Base-by-base conservation (phyloP, 2,888 invertebrate genomes). In the Eupithecia vulgata region DNA sequence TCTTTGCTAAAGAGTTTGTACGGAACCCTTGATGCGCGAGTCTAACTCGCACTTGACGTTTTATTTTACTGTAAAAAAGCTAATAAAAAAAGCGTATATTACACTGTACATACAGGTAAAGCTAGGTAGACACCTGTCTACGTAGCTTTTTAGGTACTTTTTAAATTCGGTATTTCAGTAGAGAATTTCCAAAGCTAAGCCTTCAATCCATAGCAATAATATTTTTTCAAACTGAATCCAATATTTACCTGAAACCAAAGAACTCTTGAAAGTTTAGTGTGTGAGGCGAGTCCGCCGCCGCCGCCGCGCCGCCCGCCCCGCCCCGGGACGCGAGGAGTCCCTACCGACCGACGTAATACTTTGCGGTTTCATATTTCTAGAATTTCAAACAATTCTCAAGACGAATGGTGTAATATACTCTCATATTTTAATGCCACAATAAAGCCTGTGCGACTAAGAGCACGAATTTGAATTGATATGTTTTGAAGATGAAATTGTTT, bases 391-490 rank as follows among this genome's bases (percentile, higher is more conserved):
- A 25, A 64, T 15, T 17, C 62, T 35, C 61, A 34, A 35, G 40
- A 68, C 25, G 59, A 42, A 59, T 61, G 17, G 7, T 68, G 12
- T 61, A 12, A 34, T 61, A 30, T 34, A 61, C 17, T 59, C 37
- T 37, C 67, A 68, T 68, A 30, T 62, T 48, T 62, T 62, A 69
- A 30, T 62, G 37, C 37, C 37, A 25, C 52, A 34, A 57, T 70
- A 40, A 70, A 59, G 7, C 59, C 7, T 40, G n/a, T 21, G 65
- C 15, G 37, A 40, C 25, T 25, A 42, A 40, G 40, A 65, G 37
- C 40, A 65, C 40, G 13, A 37, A 21, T 21, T 64, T 64, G 15
- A 30, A 3, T 37, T 25, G 64, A 40, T 17, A 40, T 64, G 64
- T 40, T 64, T 37, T 21, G 17, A 40, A 40, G 35, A 42, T 40